Evolutionary conservation across 2,888 invertebrate species (phyloP), one percentile per base, ranked within the genome.

Genomic region (Cyclophora punctaria): DNA sequence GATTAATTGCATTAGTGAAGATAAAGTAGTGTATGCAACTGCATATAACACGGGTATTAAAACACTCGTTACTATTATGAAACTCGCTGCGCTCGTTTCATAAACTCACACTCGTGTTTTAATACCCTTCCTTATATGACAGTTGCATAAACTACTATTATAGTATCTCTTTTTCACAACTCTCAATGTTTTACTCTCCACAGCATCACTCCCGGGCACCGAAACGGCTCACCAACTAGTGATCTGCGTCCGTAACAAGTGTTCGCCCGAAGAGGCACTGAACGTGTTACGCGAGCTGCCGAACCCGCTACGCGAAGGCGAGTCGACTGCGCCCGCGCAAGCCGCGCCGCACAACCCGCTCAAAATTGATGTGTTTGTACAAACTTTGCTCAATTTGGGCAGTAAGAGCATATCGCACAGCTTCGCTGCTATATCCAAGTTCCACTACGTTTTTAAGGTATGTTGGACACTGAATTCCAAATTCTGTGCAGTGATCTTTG

Each of bases 371-470:
- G 96, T 99, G 0, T 98, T 98, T 74, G 96, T 97, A n/a, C 97
- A 98, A 73, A 97, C 97, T 0, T 79, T 99, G 48, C 90, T 99
- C 3, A 95, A 97, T 77, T 89, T 98, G 52, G 99, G 98, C 41
- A 95, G 96, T 48, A 99, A 99, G 83, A 98, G 98, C 64, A 98
- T 99, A 78, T 98, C 98, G 53, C 99, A 99, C 75, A 97, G 98
- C 65, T 98, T 99, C 81, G 98, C 99, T 4, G 99, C 98, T n/a
- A 95, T 99, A 59, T 97, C 98, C 44, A 99, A 98, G 90, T 99
- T 96, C 71, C 95, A 96, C 80, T 93, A 94, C 74, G 96, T 96
- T 3, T 96, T 96, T 70, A 96, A 96, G 90, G 96, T 95, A 65
- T 70, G 75, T 50, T 41, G 4, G 34, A 44, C 20, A 20, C 20